These are phyloP conservation scores for Thalassaphorura encarpata DNA, from an alignment of 1,140 invertebrate genomes.

Conservation along the genomic window DNA sequence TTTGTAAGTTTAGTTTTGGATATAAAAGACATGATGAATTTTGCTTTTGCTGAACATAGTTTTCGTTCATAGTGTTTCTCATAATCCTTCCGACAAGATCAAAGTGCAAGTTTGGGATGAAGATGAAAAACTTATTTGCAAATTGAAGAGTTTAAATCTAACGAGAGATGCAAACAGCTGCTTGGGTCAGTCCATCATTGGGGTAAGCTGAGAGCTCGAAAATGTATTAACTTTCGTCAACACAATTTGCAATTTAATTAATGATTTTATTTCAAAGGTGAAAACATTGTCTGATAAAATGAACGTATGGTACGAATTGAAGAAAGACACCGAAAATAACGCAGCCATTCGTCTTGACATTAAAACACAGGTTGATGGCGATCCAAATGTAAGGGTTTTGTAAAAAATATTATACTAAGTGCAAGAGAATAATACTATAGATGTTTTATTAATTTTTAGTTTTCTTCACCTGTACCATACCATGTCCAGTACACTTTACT, in stretches of 20 bases:
- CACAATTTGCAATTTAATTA: no score
- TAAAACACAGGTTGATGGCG: slow-evolving; percentile 99
- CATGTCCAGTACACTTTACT: background rate
- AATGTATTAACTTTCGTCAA: no score
- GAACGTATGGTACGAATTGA: slow-evolving; percentile 99
- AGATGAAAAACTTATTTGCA: slow-evolving; percentile 98
- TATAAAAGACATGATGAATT: no score
- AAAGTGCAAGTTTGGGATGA: slow-evolving; percentile 99
- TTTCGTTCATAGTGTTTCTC: slow-evolving; percentile 88
- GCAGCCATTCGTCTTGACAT: slow-evolving; percentile 98
- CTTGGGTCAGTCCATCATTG: slow-evolving; percentile 97
- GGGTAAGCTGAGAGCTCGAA: no score
- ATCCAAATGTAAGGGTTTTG: slow-evolving; percentile 85
- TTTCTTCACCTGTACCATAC: no score
- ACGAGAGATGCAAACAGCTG: slow-evolving; percentile 98
- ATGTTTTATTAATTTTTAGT: no score
- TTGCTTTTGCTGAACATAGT: slow-evolving; percentile 30
- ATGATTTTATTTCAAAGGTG: slow-evolving; percentile 50
- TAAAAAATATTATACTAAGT: no score
- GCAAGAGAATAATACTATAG: no score
- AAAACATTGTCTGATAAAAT: slow-evolving; percentile 96
- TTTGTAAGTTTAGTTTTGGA: slow-evolving; percentile 87
- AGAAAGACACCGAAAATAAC: slow-evolving; percentile 97
- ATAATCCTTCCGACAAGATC: slow-evolving; percentile 98
- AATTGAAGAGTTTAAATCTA: slow-evolving; percentile 89